phyloP scores from a whole-genome alignment of 2,888 invertebrate genomes.

The Zygogramma bicolorata region DNA sequence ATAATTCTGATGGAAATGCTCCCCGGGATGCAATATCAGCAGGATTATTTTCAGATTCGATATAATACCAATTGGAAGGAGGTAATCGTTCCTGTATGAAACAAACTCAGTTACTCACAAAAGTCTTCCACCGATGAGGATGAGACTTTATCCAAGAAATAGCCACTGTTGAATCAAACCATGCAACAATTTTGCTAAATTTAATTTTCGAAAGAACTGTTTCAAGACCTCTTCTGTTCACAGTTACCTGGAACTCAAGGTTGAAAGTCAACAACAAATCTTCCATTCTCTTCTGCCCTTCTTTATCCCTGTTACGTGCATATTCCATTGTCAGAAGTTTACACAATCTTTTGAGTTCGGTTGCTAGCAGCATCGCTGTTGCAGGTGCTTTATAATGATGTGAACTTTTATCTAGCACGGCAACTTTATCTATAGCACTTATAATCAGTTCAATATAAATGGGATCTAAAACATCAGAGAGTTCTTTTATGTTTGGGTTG shows the following conservation, averaged over 20 bases:
- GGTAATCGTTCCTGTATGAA: too few relatives aligned
- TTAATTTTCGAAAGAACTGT: too few relatives aligned
- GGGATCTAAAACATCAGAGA: slow-evolving; percentile 14
- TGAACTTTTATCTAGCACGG: slow-evolving; percentile 4
- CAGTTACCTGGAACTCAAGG: slow-evolving; percentile 24
- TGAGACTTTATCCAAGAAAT: too few relatives aligned
- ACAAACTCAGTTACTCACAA: too few relatives aligned
- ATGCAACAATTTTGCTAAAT: too few relatives aligned
- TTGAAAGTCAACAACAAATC: slow-evolving; percentile 16
- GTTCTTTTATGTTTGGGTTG: slow-evolving; percentile 15
- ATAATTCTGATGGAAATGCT: too few relatives aligned
- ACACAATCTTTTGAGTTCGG: slow-evolving; percentile 26
- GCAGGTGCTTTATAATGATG: slow-evolving; percentile 20
- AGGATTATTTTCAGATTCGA: too few relatives aligned
- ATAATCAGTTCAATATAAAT: slow-evolving; percentile 12
- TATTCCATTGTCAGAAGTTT: slow-evolving; percentile 21
- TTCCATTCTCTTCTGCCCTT: slow-evolving; percentile 17
- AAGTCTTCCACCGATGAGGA: too few relatives aligned
- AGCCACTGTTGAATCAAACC: too few relatives aligned
- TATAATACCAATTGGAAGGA: too few relatives aligned
- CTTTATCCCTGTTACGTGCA: neutral
- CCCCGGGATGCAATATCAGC: too few relatives aligned
- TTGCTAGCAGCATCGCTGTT: slow-evolving; percentile 23
- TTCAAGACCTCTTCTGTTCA: slow-evolving; percentile 24
- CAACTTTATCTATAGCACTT: slow-evolving; percentile 17